Base-by-base conservation (phyloP, 2,888 invertebrate genomes). In the Anarsia innoxiella region DNA sequence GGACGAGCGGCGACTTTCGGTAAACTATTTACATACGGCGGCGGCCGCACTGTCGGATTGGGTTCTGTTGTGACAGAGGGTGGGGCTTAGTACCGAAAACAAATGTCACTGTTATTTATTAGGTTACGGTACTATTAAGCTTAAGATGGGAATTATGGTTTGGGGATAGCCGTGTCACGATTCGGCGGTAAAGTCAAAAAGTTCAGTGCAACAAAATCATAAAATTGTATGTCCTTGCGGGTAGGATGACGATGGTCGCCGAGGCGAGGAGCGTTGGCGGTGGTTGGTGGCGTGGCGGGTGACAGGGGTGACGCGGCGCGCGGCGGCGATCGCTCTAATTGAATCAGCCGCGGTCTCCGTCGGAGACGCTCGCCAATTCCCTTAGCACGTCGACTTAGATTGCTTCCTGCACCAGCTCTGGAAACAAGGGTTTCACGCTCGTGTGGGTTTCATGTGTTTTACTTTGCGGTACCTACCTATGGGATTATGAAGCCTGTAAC, bases 1-100 rank as follows among this genome's bases (percentile, higher is more conserved):
- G 83, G 82, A 83, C 83, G 83, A 80, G 79, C 83, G 84, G 80
- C 76, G 80, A 82, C 83, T 84, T 83, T 83, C 69, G 82, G 83
- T 80, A 80, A 83, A 84, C 84, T 84, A 84, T 84, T 84, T 84
- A 84, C 84, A 84, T 84, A 83, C 78, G 79, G 70, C 72, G 72
- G 72, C 69, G 67, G 77, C 62, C 73, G 70, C 70, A 77, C 75
- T 74, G 79, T 74, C 75, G 83, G 82, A 82, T 83, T 82, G 82
- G 83, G 79, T 75, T 79, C 78, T 66, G 73, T 66, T 76, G 82
- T 79, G 77, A 77, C 77, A 69, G 82, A 84, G 83, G 83, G 83
- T 82, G 83, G 83, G 68, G 83, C 82, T 84, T 84, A 79, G 64
- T 77, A 75, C 78, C 75, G 69, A 80, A 84, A 83, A 84, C 83